These are phyloP conservation scores for Drosophila cognata DNA, from an alignment of 2,888 invertebrate species.

Conservation along the genomic window DNA sequence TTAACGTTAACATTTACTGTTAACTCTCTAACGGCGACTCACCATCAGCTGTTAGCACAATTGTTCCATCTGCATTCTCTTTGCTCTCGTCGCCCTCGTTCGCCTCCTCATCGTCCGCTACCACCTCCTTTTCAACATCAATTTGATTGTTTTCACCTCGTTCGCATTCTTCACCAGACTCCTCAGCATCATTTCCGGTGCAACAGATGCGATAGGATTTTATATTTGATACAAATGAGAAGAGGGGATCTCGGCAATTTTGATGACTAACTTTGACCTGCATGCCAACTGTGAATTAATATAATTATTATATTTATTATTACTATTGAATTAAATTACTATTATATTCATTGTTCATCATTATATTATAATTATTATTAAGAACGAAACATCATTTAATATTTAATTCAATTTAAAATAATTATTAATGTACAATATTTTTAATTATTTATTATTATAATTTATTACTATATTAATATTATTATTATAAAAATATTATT, in stretches of 20 bases:
- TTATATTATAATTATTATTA: not conserved
- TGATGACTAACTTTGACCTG: conserved; percentile 86
- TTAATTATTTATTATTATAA: not conserved
- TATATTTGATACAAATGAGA: conserved; percentile 85
- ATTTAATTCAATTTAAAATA: not conserved
- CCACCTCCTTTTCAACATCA: not conserved
- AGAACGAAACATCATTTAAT: not conserved
- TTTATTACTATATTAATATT: not conserved
- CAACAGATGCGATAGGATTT: conserved; percentile 88
- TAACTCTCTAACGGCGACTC: conserved; percentile 4
- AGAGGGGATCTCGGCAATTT: conserved; percentile 86
- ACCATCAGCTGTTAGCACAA: conserved; percentile 74
- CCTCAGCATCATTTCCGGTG: conserved; percentile 57
- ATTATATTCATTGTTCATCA: no score
- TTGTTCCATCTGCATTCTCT: conserved; percentile 63
- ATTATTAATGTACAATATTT: not conserved
- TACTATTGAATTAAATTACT: not conserved
- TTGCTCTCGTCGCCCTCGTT: not conserved
- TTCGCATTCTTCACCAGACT: not conserved
- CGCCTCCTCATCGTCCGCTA: not conserved
- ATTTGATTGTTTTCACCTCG: not conserved
- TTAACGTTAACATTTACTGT: not conserved
- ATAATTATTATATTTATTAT: not conserved
- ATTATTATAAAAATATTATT: not conserved
- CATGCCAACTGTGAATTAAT: conserved; percentile 85